phyloP scores from a whole-genome alignment of 2,797 vertebrate species.

The Amniataba percoides region DNA sequence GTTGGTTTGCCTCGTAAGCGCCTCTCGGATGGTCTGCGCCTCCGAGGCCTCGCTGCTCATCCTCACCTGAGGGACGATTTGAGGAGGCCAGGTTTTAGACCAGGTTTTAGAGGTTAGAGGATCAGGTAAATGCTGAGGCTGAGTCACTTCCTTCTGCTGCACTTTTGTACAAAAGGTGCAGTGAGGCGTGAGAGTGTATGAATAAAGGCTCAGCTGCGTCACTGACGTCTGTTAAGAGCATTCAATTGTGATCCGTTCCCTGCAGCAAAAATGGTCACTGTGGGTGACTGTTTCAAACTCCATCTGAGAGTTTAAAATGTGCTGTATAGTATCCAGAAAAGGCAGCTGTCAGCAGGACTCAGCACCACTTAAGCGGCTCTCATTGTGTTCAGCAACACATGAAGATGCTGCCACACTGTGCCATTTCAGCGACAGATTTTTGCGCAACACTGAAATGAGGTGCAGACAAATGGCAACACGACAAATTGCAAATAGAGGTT shows the following conservation, averaged over 20 bases:
- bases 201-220: background rate
- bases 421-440: background rate
- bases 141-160: background rate
- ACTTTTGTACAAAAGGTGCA: background rate
- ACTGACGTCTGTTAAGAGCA: background rate
- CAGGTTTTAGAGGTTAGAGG: too few relatives aligned
- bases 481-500: background rate
- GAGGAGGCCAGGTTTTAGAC: background rate
- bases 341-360: constrained; percentile 4
- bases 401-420: background rate
- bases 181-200: background rate
- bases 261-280: constrained; percentile 7
- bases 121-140: background rate
- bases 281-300: background rate
- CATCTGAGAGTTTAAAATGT: background rate
- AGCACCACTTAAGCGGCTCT: too few relatives aligned
- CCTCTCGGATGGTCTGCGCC: constrained; percentile 37
- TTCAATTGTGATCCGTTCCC: background rate
- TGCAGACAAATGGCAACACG: background rate
- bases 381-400: background rate
- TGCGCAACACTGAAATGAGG: background rate
- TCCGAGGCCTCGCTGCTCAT: constrained; percentile 60
- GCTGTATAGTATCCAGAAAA: background rate
- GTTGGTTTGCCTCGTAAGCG: constrained; percentile 42
- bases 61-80: constrained; percentile 30